These are phyloP conservation scores for Paradoxurus hermaphroditus DNA, from an alignment of 2,113 vertebrate genomes.

Conservation along the genomic window DNA sequence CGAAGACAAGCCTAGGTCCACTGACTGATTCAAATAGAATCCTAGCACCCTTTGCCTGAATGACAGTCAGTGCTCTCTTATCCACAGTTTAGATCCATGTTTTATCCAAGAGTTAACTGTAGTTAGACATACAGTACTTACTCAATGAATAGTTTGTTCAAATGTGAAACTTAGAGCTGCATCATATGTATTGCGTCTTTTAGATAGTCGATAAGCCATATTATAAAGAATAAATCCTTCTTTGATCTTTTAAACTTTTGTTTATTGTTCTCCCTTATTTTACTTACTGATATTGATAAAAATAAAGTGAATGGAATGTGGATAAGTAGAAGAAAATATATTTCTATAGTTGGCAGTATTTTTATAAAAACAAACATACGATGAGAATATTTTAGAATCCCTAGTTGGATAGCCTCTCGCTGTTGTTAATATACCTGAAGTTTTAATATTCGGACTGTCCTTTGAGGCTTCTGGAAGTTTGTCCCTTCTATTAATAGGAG, in stretches of 20 bases:
- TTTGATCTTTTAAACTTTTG: slow-evolving; percentile 35
- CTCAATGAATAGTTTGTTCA: not conserved
- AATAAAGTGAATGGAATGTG: slow-evolving; percentile 43
- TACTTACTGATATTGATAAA: slow-evolving; percentile 40
- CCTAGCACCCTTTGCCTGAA: slow-evolving; percentile 74
- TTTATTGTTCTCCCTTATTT: slow-evolving; percentile 37
- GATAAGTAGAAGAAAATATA: slow-evolving; percentile 43
- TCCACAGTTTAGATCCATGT: slow-evolving; percentile 2
- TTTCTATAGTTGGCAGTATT: not conserved
- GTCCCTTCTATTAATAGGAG: slow-evolving; percentile 28
- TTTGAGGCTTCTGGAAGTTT: slow-evolving; percentile 32
- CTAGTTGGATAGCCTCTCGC: slow-evolving; percentile 23
- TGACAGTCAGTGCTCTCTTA: slow-evolving; percentile 34
- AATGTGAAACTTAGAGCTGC: slow-evolving; percentile 15
- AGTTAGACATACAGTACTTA: slow-evolving; percentile 12
- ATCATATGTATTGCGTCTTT: slow-evolving; percentile 27
- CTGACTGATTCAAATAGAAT: slow-evolving; percentile 69
- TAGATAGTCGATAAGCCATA: not conserved
- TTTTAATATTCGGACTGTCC: slow-evolving; percentile 61
- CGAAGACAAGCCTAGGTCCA: slow-evolving; percentile 71
- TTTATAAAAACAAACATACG: slow-evolving; percentile 61
- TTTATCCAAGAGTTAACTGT: slow-evolving; percentile 56
- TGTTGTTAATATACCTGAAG: not conserved
- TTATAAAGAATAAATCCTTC: slow-evolving; percentile 30
- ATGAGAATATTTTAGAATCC: slow-evolving; percentile 75